Conservation (phyloP, 2,113 vertebrate species). For the Elephas maximus region DNA sequence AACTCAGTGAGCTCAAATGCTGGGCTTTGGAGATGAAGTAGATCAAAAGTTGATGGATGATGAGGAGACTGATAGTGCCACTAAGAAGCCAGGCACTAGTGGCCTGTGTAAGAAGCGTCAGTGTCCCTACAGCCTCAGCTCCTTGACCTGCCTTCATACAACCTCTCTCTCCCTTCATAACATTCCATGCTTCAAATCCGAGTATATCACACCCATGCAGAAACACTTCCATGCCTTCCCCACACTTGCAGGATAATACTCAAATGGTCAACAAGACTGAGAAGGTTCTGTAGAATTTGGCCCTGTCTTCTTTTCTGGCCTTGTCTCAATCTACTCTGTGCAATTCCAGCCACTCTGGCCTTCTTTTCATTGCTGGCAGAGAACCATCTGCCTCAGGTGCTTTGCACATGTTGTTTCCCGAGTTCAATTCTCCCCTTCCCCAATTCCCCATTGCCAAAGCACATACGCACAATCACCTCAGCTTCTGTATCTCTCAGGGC, state of each 20-base stretch:
- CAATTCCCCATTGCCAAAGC: background rate
- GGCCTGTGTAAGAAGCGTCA: background rate
- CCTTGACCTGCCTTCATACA: rapidly evolving
- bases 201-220: background rate
- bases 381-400: background rate
- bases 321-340: background rate
- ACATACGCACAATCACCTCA: background rate
- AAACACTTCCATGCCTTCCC: background rate
- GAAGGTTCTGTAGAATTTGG: background rate
- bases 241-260: background rate
- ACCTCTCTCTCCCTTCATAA: too few species aligned
- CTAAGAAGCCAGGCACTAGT: too few species aligned
- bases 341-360: background rate
- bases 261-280: background rate
- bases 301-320: background rate
- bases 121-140: background rate
- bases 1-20: background rate
- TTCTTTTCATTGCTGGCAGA: background rate
- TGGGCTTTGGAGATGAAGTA: background rate
- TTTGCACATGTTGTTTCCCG: rapidly evolving
- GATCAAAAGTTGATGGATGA: background rate
- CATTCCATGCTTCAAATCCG: background rate
- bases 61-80: background rate
- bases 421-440: background rate
- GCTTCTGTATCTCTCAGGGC: background rate